phyloP scores from a whole-genome alignment of 2,888 invertebrate genomes.

The Perizoma flavofasciatum region DNA sequence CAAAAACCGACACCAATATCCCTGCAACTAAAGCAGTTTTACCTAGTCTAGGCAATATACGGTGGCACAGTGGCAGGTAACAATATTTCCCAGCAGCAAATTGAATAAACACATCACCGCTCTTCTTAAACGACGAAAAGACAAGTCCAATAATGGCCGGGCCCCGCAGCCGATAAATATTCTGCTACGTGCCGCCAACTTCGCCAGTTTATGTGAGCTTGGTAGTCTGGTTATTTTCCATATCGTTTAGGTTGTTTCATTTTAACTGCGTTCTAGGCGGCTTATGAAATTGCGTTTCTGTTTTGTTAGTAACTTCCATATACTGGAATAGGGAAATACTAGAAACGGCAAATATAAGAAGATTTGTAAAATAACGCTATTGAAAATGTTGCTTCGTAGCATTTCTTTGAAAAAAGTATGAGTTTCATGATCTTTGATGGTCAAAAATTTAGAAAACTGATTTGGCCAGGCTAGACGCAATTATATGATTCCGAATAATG shows the following conservation, averaged over 20 bases:
- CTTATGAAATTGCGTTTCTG: conserved; percentile 30
- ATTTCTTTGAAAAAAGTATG: too few relatives aligned
- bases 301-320: conserved; percentile 18
- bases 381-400: not conserved
- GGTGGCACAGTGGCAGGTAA: conserved; percentile 63
- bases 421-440: too few relatives aligned
- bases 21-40: conserved; percentile 11
- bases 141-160: conserved; percentile 75
- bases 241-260: conserved; percentile 54
- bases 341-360: not conserved
- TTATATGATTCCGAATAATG: too few relatives aligned
- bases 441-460: too few relatives aligned
- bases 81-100: conserved; percentile 75
- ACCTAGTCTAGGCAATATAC: conserved; percentile 54
- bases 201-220: conserved; percentile 64
- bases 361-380: not conserved
- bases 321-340: conserved; percentile 16
- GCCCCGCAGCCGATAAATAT: conserved; percentile 72
- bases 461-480: too few relatives aligned
- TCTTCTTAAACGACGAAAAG: conserved; percentile 77
- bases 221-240: conserved; percentile 51
- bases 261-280: conserved; percentile 39
- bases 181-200: conserved; percentile 58
- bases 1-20: too few relatives aligned
- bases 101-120: conserved; percentile 81